A percentile compares a stretch with the other conserved stretches of the same genome.
These are phyloP conservation scores for Montipora efflorescens DNA, from an alignment of 64 coral and sea anemone species.

Conservation along the genomic window DNA sequence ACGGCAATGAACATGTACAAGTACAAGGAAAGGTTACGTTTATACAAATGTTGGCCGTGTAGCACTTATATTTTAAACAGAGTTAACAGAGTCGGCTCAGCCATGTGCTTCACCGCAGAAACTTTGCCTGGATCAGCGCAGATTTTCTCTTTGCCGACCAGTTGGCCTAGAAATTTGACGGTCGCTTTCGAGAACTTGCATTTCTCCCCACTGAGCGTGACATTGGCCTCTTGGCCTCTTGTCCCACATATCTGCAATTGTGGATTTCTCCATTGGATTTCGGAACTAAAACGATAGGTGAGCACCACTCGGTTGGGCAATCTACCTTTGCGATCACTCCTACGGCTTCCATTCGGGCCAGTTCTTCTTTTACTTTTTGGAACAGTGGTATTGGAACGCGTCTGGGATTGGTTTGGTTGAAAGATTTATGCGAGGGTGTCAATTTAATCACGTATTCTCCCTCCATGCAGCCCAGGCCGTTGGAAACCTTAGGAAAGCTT, in stretches of 20 bases:
- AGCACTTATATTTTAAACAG: too few relatives aligned
- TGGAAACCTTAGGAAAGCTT: conserved; percentile 48
- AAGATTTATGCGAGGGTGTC: background rate
- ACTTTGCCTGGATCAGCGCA: too few relatives aligned
- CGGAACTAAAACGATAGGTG: conserved; percentile 49
- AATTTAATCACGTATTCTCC: conserved; percentile 60
- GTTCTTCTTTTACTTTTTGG: too few relatives aligned
- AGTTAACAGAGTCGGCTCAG: too few relatives aligned
- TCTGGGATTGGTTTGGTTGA: conserved; percentile 27
- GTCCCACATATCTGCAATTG: too few relatives aligned
- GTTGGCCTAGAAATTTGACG: too few relatives aligned
- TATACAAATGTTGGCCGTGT: too few relatives aligned
- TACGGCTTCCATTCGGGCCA: too few relatives aligned
- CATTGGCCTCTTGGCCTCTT: conserved; percentile 15
- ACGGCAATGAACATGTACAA: too few relatives aligned
- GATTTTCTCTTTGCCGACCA: too few relatives aligned
- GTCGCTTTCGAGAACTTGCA: background rate
- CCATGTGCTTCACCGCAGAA: too few relatives aligned
- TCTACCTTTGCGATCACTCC: background rate
- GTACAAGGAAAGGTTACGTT: too few relatives aligned
- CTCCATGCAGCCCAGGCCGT: conserved; percentile 50
- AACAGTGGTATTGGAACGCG: conserved; percentile 8
- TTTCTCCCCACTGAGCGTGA: conserved; percentile 25
- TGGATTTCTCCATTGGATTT: background rate
- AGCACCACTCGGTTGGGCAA: conserved; percentile 55